Evolutionary conservation across 1,140 invertebrate species (phyloP), one percentile per base, ranked within the genome.

Genomic region (Bombus fervidus): DNA sequence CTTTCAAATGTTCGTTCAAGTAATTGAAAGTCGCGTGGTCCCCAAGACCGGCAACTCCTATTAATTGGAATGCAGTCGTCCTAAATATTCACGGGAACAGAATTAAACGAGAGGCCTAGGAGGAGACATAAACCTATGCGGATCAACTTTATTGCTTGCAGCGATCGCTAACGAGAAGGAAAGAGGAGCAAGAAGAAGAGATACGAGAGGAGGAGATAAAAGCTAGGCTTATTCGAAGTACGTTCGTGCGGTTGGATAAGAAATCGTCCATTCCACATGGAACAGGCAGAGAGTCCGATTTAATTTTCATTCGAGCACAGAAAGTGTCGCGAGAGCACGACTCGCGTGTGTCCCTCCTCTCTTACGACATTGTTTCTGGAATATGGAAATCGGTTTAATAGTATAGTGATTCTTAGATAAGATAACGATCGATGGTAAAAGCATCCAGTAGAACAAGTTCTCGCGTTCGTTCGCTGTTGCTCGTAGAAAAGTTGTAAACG

Each of bases 131-230:
- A 72, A 66, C 41, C 57, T 47, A 73, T 79, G 81, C 72, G 85
- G 86, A 90, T 92, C 83, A 87, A 89, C 91, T 92, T 92, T 89
- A 91, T 89, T 87, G 71, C 82, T 39, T 43, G 31, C 84, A 76
- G 18, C 72, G 69, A 66, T 71, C 84, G 80, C 86, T 91, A 92
- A 92, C 89, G 87, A 91, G 91, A 77, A 85, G n/a, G 39, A 79
- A 86, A 57, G 83, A 82, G 81, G 22, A 59, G 39, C 71, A 68
- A 22, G 74, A 68, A 74, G 59, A 62, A 59, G 71, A 78, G 72
- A 68, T 75, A 83, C 66, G 80, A 77, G 59, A 53, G 9, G 59
- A n/a, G 47, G 64, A 85, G 81, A 90, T 87, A 83, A 85, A 87
- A 47, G 57, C 75, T 85, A 87, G 80, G 64, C 37, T 64, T 68